phyloP scores from a whole-genome alignment of 2,113 vertebrate species.

The Corythoichthys haematopterus region DNA sequence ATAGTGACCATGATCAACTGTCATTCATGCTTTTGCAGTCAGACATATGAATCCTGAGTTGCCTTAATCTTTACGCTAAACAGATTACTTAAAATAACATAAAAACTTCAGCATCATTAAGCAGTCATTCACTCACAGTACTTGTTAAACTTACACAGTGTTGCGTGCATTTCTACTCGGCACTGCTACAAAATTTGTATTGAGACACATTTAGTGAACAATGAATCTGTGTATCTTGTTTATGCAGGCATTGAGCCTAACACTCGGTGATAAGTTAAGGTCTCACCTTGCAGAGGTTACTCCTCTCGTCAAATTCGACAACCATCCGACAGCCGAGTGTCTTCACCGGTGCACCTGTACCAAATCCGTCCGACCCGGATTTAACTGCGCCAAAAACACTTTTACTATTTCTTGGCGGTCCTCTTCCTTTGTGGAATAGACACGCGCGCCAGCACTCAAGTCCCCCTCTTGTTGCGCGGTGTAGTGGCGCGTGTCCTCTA shows the following conservation, averaged over 20 bases:
- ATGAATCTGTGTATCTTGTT: neutral
- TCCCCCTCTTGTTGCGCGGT: conserved; percentile 22
- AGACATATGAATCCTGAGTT: neutral
- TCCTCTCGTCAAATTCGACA: conserved; percentile 47
- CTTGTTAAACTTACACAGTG: neutral
- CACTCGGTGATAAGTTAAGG: conserved; percentile 24
- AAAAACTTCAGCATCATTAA: neutral
- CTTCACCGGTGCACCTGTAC: conserved; percentile 44
- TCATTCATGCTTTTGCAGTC: neutral
- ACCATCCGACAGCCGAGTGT: conserved; percentile 51
- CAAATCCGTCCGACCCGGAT: conserved; percentile 32
- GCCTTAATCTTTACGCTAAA: too few relatives aligned
- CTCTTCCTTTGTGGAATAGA: neutral
- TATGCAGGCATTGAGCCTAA: conserved; percentile 19
- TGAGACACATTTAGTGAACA: neutral
- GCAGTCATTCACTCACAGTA: neutral
- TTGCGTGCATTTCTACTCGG: neutral
- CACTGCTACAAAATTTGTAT: neutral
- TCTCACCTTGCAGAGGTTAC: conserved; percentile 61
- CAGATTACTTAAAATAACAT: neutral
- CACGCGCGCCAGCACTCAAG: neutral
- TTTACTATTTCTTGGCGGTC: conserved; percentile 1
- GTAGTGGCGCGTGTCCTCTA: conserved; percentile 45
- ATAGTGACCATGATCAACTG: too few relatives aligned
- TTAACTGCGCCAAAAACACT: conserved; percentile 1